Base-by-base conservation (phyloP, 2,888 invertebrate genomes). In the Celastrina argiolus region DNA sequence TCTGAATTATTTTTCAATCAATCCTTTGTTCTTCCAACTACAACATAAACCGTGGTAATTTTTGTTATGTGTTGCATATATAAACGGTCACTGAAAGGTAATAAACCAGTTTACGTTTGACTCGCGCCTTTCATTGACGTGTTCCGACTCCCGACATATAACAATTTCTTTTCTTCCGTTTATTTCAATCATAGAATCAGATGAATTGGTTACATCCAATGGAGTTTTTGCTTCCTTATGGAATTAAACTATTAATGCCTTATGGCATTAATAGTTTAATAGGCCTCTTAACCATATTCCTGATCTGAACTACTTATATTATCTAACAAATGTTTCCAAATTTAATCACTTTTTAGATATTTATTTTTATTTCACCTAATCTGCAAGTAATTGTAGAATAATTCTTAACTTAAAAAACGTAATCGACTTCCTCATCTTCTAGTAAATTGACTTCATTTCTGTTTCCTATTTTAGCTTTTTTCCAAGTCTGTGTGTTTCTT, bases 1-100 rank as follows among this genome's bases (percentile, higher is more conserved):
- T 69, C 73, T 10, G 72, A 67, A 12, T 45, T 58, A 65, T 70
- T 71, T 10, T 74, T 73, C 4, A 74, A 45, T 56, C 74, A 39
- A 63, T 74, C 66, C 22, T 70, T 59, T 2, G 73, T 64, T 4
- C 72, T 73, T 26, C 69, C 56, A 41, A 58, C 41, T 12, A 74
- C 68, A 6, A 74, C 72, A 63, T 72, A 74, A 61, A 74, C n/a
- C n/a, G n/a, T n/a, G n/a, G n/a, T n/a, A n/a, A n/a, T n/a, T n/a
- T n/a, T n/a, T n/a, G n/a, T n/a, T n/a, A n/a, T n/a, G n/a, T n/a
- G n/a, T n/a, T n/a, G n/a, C n/a, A n/a, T n/a, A n/a, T n/a, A n/a
- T n/a, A n/a, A n/a, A n/a, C n/a, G n/a, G n/a, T n/a, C n/a, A n/a
- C n/a, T n/a, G n/a, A n/a, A n/a, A n/a, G n/a, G n/a, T n/a, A n/a